Percentiles rank a stretch among this genome's conserved stretches.
Evolutionary conservation across 2,113 vertebrate species (phyloP).

Genomic region (Antechinus flavipes): DNA sequence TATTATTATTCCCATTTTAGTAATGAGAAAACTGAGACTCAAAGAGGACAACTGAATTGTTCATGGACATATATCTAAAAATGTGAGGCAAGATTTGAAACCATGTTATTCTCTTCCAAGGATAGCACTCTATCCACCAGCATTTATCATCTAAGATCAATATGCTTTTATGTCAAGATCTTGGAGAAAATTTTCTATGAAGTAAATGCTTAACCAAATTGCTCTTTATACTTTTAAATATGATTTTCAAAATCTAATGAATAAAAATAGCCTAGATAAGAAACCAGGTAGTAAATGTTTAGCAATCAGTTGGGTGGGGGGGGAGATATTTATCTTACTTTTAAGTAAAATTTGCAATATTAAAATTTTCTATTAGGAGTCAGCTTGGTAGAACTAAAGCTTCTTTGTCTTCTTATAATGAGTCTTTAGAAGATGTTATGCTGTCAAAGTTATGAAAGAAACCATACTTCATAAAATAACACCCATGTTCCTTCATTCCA

Average conservation of each 20-base stretch:
- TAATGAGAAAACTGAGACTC: background rate
- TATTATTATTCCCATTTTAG: background rate
- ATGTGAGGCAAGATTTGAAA: background rate
- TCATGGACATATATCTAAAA: background rate
- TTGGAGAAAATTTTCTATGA: background rate
- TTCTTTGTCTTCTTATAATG: constrained; percentile 28
- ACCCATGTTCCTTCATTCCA: background rate
- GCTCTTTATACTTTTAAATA: background rate
- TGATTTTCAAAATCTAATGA: background rate
- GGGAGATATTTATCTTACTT: no score
- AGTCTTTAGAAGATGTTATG: constrained; percentile 12
- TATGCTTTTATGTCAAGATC: background rate
- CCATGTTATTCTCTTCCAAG: background rate
- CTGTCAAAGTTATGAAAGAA: constrained; percentile 54
- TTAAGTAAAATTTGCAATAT: no score
- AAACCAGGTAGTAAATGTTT: background rate
- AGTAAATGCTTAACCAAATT: background rate
- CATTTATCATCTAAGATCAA: background rate
- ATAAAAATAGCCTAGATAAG: constrained; percentile 16
- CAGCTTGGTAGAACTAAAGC: background rate
- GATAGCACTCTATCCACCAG: no score
- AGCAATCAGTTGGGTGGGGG: no score
- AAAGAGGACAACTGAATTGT: background rate
- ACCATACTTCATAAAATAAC: background rate
- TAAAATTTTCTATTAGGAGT: background rate